These are phyloP conservation scores for Geopemphigus sp. DNA, from an alignment of 1,140 invertebrate species.

Conservation along the genomic window DNA sequence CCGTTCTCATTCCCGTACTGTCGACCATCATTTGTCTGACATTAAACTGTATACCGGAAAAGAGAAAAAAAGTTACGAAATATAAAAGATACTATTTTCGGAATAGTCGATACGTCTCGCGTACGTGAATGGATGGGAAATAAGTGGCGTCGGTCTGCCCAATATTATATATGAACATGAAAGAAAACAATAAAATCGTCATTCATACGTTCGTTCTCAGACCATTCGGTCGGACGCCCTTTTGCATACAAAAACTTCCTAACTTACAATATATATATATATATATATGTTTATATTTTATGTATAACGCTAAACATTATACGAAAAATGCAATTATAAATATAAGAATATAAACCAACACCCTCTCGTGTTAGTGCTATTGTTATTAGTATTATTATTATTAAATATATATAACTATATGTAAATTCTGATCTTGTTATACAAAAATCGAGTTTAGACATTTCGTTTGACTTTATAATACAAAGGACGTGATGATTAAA, in stretches of 20 bases:
- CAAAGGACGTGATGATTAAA: background rate
- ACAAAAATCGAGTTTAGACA: background rate
- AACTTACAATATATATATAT: background rate
- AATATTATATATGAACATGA: background rate
- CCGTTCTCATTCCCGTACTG: slow-evolving; percentile 41
- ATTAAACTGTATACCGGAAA: slow-evolving; percentile 16
- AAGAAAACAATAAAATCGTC: background rate
- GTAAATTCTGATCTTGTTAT: no score
- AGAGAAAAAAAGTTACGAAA: background rate
- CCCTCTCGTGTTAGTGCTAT: background rate
- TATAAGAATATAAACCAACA: background rate
- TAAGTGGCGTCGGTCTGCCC: background rate
- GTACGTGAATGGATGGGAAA: background rate
- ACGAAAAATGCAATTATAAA: background rate
- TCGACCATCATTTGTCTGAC: slow-evolving; percentile 48
- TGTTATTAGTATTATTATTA: background rate
- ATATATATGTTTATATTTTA: background rate
- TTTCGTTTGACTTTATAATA: background rate
- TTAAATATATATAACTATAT: background rate
- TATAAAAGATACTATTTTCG: background rate
- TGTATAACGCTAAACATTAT: background rate
- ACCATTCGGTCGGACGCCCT: background rate
- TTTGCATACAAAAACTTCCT: background rate
- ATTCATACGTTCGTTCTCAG: background rate
- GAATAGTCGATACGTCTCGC: background rate